Evolutionary conservation across 2,888 invertebrate genomes (phyloP), one percentile per base, ranked within the genome.

Genomic region (Helleia helle): DNA sequence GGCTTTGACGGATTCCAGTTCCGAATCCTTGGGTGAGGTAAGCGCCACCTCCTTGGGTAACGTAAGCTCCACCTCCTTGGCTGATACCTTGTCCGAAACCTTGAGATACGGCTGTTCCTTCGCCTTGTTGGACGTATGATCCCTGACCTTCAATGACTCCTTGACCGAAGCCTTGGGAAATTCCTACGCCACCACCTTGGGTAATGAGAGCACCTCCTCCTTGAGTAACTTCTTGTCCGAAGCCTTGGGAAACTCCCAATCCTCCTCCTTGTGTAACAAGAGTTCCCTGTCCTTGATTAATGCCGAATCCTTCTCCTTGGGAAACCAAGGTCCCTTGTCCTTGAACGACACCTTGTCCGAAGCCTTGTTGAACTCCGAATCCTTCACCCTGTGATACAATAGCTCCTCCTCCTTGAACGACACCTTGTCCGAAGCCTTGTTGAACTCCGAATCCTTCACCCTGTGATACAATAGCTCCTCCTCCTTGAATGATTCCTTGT

Each of bases 141-240:
- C 50, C 47, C 24, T 30, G 36, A 3, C 48, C 46, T 36, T 45
- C 47, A n/a, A 25, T 24, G 1, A 44, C 17, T 17, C 40, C 37
- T 43, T 50, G 48, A 5, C 57, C 54, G 13, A 45, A 44, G 2
- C 58, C 61, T 42, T 58, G 62, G 4, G 37, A 42, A 0, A 52
- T 45, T 30, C 50, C 9, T 38, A 59, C 59, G 29, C 71, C 72
- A 44, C 58, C 58, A 43, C 66, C 66, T 14, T 44, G 44, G 6
- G 36, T 7, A 2, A 43, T 40, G 3, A 27, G 3, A 3, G 25
- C 9, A 3, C 49, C 57, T 27, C 49, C 49, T 1, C 55, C 56
- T 39, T 54, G 51, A 2, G 38, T 22, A 2, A 39, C 29, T 18
- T 22, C 28, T 22, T 28, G 18, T 1, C 41, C 41, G 2, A 28